These are phyloP conservation scores for Gorsachius magnificus DNA, from an alignment of 2,797 vertebrate species.

Conservation along the genomic window DNA sequence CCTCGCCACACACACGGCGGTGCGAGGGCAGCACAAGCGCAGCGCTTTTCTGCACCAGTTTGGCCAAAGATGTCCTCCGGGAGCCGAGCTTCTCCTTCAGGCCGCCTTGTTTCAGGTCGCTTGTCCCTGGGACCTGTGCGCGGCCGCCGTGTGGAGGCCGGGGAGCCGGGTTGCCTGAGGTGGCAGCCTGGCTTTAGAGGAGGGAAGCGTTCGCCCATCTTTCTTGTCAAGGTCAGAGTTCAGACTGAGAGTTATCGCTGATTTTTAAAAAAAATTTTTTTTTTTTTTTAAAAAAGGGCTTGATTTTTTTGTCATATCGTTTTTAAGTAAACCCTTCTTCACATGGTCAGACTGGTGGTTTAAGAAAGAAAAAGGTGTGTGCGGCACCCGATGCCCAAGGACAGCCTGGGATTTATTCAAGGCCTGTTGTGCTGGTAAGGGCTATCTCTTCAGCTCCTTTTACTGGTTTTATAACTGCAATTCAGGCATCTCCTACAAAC, in stretches of 20 bases:
- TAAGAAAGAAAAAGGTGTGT: background rate
- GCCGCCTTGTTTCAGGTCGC: accelerated
- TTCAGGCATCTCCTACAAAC: conserved; percentile 9
- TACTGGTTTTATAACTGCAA: conserved; percentile 20
- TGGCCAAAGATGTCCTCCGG: background rate
- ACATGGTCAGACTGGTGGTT: background rate
- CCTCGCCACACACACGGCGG: accelerated
- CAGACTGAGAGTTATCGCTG: background rate
- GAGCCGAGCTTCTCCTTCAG: background rate
- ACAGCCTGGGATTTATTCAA: background rate
- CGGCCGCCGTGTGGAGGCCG: accelerated
- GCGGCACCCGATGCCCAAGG: background rate
- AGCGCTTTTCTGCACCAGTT: accelerated
- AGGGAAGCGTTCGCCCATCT: accelerated
- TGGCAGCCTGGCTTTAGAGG: accelerated
- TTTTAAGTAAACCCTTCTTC: background rate
- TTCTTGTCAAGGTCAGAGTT: accelerated
- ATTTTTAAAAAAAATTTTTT: background rate
- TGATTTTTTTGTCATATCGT: background rate
- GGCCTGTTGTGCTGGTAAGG: background rate
- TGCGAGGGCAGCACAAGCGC: accelerated
- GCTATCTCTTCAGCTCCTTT: background rate
- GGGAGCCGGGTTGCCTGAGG: accelerated
- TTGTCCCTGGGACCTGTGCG: accelerated
- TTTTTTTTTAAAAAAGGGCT: too few species aligned